Conservation (phyloP, 2,113 vertebrate genomes). For the Noturus placidus region DNA sequence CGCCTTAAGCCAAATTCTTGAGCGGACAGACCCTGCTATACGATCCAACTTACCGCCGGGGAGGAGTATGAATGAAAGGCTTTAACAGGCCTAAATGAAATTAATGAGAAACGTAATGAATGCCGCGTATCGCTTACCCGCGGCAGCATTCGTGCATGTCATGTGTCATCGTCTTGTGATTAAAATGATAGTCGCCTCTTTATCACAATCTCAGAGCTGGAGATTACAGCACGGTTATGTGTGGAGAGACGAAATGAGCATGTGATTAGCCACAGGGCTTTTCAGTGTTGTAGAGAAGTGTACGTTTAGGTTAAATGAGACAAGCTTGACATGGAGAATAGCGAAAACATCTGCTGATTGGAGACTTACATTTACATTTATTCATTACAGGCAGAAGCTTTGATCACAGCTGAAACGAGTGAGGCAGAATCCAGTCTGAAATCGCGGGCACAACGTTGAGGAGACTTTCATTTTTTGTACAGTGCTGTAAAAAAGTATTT, state of each 20-base stretch:
- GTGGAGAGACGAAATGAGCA: slow-evolving; percentile 29
- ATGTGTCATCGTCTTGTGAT: slow-evolving; percentile 49
- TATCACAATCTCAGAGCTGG: slow-evolving; percentile 46
- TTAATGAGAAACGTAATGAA: slow-evolving; percentile 25
- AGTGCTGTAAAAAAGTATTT: no score
- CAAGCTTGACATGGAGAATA: not conserved
- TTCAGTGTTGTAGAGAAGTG: no score
- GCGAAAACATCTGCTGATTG: not conserved
- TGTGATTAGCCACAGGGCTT: slow-evolving; percentile 20
- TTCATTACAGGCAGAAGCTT: not conserved
- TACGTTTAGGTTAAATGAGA: not conserved
- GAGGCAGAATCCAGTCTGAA: not conserved
- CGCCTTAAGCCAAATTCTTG: slow-evolving; percentile 28
- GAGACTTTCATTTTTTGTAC: not conserved
- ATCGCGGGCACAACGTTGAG: not conserved
- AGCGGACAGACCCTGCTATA: not conserved
- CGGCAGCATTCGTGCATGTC: slow-evolving; percentile 22
- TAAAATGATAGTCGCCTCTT: slow-evolving; percentile 62
- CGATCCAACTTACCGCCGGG: not conserved
- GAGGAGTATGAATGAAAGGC: slow-evolving; percentile 24
- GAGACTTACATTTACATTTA: not conserved
- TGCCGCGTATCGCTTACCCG: not conserved
- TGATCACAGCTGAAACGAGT: not conserved
- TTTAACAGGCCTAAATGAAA: slow-evolving; percentile 6
- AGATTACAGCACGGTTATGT: slow-evolving; percentile 47